Percentiles rank a stretch among this genome's conserved stretches.
These are phyloP conservation scores for Limnodromus scolopaceus DNA, from an alignment of 2,797 vertebrate genomes.

Conservation along the genomic window DNA sequence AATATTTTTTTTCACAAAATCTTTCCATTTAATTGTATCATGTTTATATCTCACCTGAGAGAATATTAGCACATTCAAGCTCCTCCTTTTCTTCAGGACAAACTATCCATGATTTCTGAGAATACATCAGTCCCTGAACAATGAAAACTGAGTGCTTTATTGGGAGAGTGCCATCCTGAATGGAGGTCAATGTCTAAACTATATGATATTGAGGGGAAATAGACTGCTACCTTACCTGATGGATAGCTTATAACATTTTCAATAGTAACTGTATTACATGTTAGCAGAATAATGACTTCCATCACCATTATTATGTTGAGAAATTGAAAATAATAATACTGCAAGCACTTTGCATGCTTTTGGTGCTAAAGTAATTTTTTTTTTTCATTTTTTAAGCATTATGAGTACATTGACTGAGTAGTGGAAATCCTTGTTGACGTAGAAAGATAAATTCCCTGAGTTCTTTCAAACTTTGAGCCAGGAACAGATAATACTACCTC, in stretches of 20 bases:
- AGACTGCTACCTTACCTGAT: neutral
- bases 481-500: neutral
- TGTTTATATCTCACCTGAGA: neutral
- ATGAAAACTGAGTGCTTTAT: neutral
- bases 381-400: neutral
- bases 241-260: neutral
- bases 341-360: neutral
- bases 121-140: neutral
- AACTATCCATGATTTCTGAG: neutral
- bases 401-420: neutral
- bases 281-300: neutral
- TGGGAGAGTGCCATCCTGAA: slow-evolving; percentile 18
- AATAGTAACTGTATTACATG: neutral
- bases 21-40: neutral
- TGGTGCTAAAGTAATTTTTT: neutral
- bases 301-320: neutral
- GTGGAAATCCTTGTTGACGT: neutral
- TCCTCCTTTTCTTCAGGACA: neutral
- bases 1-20: neutral
- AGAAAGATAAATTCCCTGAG: neutral
- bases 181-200: neutral
- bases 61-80: neutral
- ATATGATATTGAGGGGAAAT: neutral
- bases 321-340: neutral
- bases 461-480: neutral